These are phyloP conservation scores for Dermochelys coriacea DNA, from an alignment of 2,797 vertebrate species.

Conservation along the genomic window DNA sequence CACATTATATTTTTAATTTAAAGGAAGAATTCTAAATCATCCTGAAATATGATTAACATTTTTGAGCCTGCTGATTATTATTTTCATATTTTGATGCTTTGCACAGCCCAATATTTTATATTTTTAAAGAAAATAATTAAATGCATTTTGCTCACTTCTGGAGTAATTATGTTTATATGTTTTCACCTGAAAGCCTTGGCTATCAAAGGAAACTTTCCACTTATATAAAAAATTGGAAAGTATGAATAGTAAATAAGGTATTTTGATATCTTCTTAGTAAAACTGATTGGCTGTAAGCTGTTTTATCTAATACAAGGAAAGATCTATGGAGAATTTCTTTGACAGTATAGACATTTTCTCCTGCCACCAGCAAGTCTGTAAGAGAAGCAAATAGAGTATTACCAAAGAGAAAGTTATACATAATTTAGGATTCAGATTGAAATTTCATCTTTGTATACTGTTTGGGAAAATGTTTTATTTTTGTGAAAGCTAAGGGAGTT, in stretches of 20 bases:
- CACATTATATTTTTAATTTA: conserved; percentile 49
- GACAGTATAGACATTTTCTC: conserved; percentile 24
- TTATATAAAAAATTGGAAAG: conserved; percentile 36
- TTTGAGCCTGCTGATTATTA: conserved; percentile 62
- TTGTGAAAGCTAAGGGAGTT: conserved; percentile 65
- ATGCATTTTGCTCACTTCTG: conserved; percentile 40
- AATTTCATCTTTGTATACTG: conserved; percentile 71
- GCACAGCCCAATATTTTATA: conserved; percentile 44
- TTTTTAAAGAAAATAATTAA: conserved; percentile 41
- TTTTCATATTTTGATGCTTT: conserved; percentile 36
- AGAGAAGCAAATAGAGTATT: conserved; percentile 66
- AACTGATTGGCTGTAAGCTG: conserved; percentile 36
- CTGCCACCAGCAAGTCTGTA: conserved; percentile 22
- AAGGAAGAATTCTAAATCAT: conserved; percentile 55
- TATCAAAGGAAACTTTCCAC: conserved; percentile 33
- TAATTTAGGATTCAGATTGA: conserved; percentile 74
- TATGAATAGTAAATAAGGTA: conserved; percentile 58
- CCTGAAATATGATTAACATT: conserved; percentile 64
- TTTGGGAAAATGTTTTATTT: conserved; percentile 69
- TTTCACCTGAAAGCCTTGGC: not conserved
- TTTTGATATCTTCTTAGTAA: conserved; percentile 8
- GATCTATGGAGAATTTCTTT: conserved; percentile 60
- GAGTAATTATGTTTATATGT: conserved; percentile 54
- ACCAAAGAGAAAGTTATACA: conserved; percentile 68
- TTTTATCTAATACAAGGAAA: conserved; percentile 47